phyloP scores from a whole-genome alignment of 2,797 vertebrate genomes.

The Mus spretus region DNA sequence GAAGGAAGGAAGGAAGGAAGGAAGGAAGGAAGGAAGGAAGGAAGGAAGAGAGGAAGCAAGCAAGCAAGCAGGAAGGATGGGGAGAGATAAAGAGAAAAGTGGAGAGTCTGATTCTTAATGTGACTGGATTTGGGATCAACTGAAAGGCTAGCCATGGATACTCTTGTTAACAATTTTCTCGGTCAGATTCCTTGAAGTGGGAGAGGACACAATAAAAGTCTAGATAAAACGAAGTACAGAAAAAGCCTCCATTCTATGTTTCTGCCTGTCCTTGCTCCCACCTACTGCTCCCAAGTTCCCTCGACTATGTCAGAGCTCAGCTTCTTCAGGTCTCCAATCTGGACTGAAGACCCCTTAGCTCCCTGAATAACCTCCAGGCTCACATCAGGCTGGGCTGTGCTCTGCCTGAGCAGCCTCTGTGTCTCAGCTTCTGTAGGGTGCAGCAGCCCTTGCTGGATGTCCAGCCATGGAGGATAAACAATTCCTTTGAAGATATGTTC shows the following conservation, averaged over 20 bases:
- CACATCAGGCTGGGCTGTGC: background rate
- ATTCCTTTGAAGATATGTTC: background rate
- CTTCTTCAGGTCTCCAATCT: background rate
- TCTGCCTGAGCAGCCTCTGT: background rate
- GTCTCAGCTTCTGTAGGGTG: background rate
- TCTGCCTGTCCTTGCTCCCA: background rate
- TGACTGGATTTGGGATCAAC: background rate
- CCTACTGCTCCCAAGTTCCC: background rate
- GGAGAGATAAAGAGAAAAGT: background rate
- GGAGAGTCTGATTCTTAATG: background rate
- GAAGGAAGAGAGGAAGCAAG: too few relatives aligned
- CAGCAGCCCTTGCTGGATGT: background rate
- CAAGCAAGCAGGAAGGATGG: background rate
- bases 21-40: background rate
- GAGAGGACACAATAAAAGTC: background rate
- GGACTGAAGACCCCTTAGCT: background rate
- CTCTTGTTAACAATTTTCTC: background rate
- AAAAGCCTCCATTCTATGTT: too few relatives aligned
- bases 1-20: fast-evolving
- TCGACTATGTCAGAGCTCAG: background rate
- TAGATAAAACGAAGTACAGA: background rate
- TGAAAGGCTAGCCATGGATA: background rate
- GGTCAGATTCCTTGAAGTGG: background rate
- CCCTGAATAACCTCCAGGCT: background rate
- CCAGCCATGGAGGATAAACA: background rate